Evolutionary conservation across 1,140 invertebrate species (phyloP).

Genomic region (Halotydeus destructor): DNA sequence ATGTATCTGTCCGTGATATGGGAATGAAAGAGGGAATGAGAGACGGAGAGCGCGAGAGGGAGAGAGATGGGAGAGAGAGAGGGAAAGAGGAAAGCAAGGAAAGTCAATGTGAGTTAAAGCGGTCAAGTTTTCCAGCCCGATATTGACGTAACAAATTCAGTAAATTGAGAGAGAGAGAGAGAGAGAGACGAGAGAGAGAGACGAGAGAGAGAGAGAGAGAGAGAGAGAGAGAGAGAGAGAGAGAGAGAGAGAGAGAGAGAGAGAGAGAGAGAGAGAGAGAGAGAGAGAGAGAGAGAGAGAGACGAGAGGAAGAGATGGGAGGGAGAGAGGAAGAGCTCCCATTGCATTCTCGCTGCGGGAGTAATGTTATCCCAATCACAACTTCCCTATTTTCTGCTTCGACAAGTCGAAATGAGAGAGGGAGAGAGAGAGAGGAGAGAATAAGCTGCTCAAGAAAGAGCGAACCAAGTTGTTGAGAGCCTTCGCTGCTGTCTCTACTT

Average conservation of each 20-base stretch:
- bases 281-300: conserved; percentile 1
- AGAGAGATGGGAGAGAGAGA: background rate
- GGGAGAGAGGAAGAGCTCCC: background rate
- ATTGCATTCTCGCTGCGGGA: background rate
- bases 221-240: conserved; percentile 4
- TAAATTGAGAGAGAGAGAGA: background rate
- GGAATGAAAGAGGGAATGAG: too few species aligned
- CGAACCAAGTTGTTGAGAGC: too few species aligned
- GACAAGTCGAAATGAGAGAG: background rate
- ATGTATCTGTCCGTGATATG: too few species aligned
- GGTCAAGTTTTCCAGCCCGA: background rate
- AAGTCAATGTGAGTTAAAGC: conserved; percentile 7
- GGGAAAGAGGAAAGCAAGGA: conserved; percentile 3
- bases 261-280: conserved; percentile 5
- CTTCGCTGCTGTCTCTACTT: too few species aligned
- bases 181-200: background rate
- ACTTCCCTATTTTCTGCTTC: conserved; percentile 5
- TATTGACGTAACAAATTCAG: background rate
- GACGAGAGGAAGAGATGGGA: background rate
- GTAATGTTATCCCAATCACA: background rate
- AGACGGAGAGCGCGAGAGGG: too few species aligned
- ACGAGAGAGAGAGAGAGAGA: background rate
- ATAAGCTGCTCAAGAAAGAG: too few species aligned
- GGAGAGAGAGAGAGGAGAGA: too few species aligned
- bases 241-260: background rate